phyloP scores from a whole-genome alignment of 2,888 invertebrate species.

The Perithous albicinctus region DNA sequence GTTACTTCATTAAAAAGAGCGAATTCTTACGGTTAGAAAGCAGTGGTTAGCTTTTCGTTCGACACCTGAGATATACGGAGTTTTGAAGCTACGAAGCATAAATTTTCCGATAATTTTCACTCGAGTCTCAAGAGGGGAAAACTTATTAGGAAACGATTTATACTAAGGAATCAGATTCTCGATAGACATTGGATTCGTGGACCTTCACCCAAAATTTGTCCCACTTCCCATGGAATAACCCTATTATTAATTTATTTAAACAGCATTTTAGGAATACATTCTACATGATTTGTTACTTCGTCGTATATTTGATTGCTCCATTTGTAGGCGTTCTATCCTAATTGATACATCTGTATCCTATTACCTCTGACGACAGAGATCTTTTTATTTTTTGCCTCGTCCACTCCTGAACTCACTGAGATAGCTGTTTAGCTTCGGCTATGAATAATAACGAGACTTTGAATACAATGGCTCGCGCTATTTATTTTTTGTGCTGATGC shows the following conservation, averaged over 20 bases:
- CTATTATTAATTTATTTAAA: neutral
- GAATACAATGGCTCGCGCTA: constrained; percentile 69
- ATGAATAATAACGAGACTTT: constrained; percentile 71
- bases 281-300: neutral
- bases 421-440: constrained; percentile 63
- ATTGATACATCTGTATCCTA: constrained; percentile 66
- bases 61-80: too few relatives aligned
- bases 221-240: too few relatives aligned
- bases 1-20: too few relatives aligned
- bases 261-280: neutral
- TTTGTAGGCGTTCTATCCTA: constrained; percentile 13
- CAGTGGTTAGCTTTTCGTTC: too few relatives aligned
- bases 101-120: too few relatives aligned
- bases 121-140: too few relatives aligned
- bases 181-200: too few relatives aligned
- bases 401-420: constrained; percentile 58
- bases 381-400: constrained; percentile 28
- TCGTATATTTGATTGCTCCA: neutral
- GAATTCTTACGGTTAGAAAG: too few relatives aligned
- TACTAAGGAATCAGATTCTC: too few relatives aligned
- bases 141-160: too few relatives aligned
- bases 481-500: constrained; percentile 64
- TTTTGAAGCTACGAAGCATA: too few relatives aligned
- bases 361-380: constrained; percentile 29
- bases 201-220: too few relatives aligned